Conservation (phyloP, 2,888 invertebrate genomes). For the Andrena bucephala region DNA sequence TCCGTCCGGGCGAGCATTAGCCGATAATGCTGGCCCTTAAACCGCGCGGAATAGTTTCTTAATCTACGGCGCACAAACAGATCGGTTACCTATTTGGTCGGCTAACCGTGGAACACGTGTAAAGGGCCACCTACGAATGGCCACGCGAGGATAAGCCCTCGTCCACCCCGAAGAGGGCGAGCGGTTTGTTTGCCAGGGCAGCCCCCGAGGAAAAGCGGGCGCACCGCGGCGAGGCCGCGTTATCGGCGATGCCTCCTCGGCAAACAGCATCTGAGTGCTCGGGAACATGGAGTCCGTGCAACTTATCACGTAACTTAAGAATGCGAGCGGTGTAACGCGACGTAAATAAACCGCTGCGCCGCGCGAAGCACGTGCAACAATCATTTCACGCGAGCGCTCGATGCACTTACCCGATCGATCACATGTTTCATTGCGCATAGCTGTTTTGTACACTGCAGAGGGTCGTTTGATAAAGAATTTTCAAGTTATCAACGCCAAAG, state of each 20-base stretch:
- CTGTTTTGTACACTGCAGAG: too few species aligned
- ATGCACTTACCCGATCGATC: background rate
- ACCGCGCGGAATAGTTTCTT: conserved; percentile 38
- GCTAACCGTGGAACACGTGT: conserved; percentile 72
- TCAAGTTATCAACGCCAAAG: too few species aligned
- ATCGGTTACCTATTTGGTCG: conserved; percentile 72
- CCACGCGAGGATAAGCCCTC: conserved; percentile 49
- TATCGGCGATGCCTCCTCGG: conserved; percentile 53
- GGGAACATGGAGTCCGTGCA: conserved; percentile 32
- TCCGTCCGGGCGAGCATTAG: background rate
- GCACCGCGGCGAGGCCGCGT: conserved; percentile 39
- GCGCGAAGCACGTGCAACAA: background rate
- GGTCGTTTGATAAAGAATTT: too few species aligned
- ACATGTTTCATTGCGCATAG: too few species aligned
- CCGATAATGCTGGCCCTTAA: conserved; percentile 13
- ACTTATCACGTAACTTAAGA: conserved; percentile 46
- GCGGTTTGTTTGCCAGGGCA: conserved; percentile 60
- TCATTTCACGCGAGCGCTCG: background rate
- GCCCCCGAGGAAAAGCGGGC: conserved; percentile 49
- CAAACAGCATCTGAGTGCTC: conserved; percentile 42
- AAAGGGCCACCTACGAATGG: conserved; percentile 54
- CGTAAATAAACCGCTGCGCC: conserved; percentile 29
- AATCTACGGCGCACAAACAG: conserved; percentile 76
- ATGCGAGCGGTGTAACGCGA: conserved; percentile 27
- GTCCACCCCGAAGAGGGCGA: conserved; percentile 40